These are phyloP conservation scores for Aradophagus sp. DNA, from an alignment of 1,140 invertebrate genomes.

Conservation along the genomic window DNA sequence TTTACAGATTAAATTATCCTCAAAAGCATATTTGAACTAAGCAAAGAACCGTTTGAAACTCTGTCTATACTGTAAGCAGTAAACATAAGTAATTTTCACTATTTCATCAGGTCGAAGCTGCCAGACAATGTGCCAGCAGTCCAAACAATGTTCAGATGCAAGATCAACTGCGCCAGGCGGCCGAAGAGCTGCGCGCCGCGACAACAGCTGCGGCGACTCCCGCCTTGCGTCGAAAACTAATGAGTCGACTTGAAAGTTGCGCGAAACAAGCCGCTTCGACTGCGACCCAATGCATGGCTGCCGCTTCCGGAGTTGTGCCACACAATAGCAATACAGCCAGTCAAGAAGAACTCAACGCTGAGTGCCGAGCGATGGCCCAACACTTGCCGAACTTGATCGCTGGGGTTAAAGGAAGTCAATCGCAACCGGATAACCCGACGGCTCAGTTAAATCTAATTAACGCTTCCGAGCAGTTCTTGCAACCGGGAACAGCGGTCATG, in stretches of 20 bases:
- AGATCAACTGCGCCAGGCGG: conserved; percentile 87
- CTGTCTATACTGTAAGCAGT: no score
- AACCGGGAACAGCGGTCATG: conserved; percentile 82
- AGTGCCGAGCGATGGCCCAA: conserved; percentile 85
- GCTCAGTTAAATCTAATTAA: conserved; percentile 90
- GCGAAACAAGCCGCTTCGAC: conserved; percentile 91
- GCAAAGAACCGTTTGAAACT: no score
- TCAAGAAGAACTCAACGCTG: conserved; percentile 84
- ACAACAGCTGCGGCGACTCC: conserved; percentile 89
- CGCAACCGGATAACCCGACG: conserved; percentile 82
- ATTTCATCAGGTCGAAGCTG: conserved; percentile 90
- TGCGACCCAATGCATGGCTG: conserved; percentile 92
- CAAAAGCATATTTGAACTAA: no score
- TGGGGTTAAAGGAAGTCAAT: conserved; percentile 84
- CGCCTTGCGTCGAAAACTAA: conserved; percentile 85
- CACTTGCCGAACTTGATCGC: conserved; percentile 89
- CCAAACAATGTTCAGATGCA: conserved; percentile 90
- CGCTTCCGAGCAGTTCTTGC: conserved; percentile 89
- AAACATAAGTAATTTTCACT: no score
- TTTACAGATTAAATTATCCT: no score
- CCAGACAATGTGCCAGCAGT: conserved; percentile 90
- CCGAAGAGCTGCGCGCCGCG: conserved; percentile 92
- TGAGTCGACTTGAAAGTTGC: conserved; percentile 84
- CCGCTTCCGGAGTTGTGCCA: conserved; percentile 84
- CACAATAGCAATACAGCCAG: conserved; percentile 82